A percentile compares a stretch with the other conserved stretches of the same genome.
Evolutionary conservation across 1,140 invertebrate genomes (phyloP).

Genomic region (Saccostrea glomerata): DNA sequence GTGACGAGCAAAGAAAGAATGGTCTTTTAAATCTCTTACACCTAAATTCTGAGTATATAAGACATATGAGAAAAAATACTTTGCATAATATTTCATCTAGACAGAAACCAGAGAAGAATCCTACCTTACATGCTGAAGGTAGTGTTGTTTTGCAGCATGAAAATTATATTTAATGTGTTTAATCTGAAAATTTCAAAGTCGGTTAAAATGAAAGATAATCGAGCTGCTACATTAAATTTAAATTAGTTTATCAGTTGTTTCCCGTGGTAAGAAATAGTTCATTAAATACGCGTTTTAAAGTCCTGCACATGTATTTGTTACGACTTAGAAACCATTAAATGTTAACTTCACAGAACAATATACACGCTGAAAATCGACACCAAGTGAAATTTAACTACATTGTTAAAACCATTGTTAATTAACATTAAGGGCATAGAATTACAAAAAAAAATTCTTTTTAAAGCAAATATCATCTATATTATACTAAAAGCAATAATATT

Average conservation of each 20-base stretch:
- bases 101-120: too few species aligned
- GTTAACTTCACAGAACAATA: neutral
- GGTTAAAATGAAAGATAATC: too few species aligned
- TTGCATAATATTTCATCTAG: too few species aligned
- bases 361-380: neutral
- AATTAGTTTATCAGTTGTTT: neutral
- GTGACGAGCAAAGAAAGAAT: too few species aligned
- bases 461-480: neutral
- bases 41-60: too few species aligned
- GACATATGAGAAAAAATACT: too few species aligned
- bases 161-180: too few species aligned
- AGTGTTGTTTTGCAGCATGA: too few species aligned
- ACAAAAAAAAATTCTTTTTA: neutral
- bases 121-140: too few species aligned
- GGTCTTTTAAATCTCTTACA: too few species aligned
- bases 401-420: slow-evolving; percentile 5
- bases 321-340: neutral
- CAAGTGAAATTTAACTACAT: neutral
- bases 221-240: too few species aligned
- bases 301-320: neutral
- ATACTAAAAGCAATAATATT: neutral
- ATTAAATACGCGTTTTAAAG: neutral
- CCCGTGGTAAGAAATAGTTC: neutral
- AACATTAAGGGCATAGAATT: neutral
- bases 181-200: too few species aligned